phyloP scores from a whole-genome alignment of 2,888 invertebrate genomes.

The Furcula furcula region DNA sequence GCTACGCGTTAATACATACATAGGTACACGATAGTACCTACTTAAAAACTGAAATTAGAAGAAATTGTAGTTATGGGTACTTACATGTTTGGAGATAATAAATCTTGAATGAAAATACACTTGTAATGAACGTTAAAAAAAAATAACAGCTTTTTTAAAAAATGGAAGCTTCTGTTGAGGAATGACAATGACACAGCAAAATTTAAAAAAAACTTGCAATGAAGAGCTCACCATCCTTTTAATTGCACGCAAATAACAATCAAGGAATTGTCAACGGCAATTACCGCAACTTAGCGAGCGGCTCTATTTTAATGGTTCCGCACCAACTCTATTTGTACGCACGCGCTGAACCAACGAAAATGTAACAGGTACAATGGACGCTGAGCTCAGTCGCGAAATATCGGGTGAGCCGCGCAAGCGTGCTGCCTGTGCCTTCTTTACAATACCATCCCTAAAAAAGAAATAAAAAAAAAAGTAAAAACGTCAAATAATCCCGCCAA shows the following conservation, averaged over 20 bases:
- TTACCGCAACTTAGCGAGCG: constrained; percentile 48
- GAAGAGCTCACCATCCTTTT: constrained; percentile 7
- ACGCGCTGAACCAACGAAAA: constrained; percentile 50
- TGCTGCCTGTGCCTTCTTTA: constrained; percentile 45
- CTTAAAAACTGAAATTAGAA: no score
- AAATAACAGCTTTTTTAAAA: no score
- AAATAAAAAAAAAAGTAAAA: constrained; percentile 33
- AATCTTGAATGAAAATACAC: no score
- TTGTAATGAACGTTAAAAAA: no score
- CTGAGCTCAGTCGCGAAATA: constrained; percentile 62
- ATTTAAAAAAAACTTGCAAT: not conserved
- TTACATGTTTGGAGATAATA: no score
- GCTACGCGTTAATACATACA: no score
- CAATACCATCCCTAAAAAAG: constrained; percentile 27
- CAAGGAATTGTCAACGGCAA: constrained; percentile 37
- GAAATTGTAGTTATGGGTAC: no score
- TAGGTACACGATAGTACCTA: no score
- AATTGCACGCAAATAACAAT: constrained; percentile 34
- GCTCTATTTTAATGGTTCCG: constrained; percentile 37
- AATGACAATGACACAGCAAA: constrained; percentile 14
- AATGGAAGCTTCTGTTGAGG: no score
- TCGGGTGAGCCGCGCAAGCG: constrained; percentile 58
- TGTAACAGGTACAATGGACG: constrained; percentile 56
- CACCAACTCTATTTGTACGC: constrained; percentile 41
- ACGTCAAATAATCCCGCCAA: constrained; percentile 35